A percentile compares a stretch with the other conserved stretches of the same genome.
Conservation (phyloP, 2,113 vertebrate genomes). For the Grantiella picta region DNA sequence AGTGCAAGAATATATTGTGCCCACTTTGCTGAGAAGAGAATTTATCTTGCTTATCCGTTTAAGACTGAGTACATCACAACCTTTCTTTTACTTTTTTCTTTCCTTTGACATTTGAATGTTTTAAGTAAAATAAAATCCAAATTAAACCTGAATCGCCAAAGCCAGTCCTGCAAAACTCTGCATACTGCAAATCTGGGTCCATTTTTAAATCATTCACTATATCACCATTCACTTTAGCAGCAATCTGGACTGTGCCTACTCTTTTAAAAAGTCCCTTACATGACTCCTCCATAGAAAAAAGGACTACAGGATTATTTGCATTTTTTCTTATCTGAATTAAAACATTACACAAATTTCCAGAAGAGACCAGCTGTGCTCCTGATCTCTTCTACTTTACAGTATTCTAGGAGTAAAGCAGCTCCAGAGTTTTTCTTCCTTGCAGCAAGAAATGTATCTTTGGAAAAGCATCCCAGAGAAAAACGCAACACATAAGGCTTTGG, state of each 20-base stretch:
- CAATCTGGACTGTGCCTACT: not conserved
- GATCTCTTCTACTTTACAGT: not conserved
- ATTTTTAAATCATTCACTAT: not conserved
- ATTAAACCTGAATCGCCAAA: not conserved
- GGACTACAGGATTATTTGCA: not conserved
- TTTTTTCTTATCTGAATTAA: not conserved
- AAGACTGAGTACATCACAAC: not conserved
- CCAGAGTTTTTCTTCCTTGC: not conserved
- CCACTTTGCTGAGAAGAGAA: not conserved
- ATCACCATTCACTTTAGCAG: not conserved
- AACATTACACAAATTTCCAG: not conserved
- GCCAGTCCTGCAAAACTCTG: not conserved
- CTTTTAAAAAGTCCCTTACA: not conserved
- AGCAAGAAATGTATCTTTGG: not conserved
- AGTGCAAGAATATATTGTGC: not conserved
- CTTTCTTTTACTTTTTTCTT: not conserved
- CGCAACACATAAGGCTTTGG: not conserved
- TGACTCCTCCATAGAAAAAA: not conserved
- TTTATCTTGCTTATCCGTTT: not conserved
- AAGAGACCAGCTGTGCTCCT: not conserved
- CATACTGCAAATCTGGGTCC: not conserved
- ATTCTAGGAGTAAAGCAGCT: not conserved
- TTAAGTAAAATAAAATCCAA: not conserved
- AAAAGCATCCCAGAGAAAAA: not conserved
- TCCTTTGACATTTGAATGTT: not conserved